These are phyloP conservation scores for Ailurus styani DNA, from an alignment of 2,113 vertebrate species.

Conservation along the genomic window DNA sequence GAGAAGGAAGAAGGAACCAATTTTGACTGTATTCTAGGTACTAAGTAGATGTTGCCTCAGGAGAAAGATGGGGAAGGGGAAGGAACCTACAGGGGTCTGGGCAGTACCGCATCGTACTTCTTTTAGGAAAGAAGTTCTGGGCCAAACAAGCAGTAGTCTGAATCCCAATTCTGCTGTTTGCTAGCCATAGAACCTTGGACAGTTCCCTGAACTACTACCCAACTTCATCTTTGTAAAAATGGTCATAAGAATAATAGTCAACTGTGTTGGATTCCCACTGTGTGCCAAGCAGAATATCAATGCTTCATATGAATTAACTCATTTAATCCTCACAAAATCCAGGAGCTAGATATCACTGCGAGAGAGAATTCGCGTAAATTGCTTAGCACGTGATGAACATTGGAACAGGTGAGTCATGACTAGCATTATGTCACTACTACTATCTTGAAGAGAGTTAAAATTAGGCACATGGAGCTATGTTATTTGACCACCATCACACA, in stretches of 20 bases:
- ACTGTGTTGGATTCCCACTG: neutral
- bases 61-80: neutral
- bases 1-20: neutral
- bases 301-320: neutral
- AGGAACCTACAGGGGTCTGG: neutral
- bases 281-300: neutral
- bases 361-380: neutral
- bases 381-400: neutral
- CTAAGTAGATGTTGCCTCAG: neutral
- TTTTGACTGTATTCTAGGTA: neutral
- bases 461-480: neutral
- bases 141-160: neutral
- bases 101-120: accelerated
- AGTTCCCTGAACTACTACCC: neutral
- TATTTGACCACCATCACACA: neutral
- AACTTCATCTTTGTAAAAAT: neutral
- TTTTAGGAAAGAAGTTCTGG: neutral
- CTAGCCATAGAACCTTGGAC: neutral
- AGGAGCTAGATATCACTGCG: neutral
- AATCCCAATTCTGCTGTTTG: neutral
- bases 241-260: neutral
- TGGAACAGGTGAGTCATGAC: neutral
- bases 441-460: neutral
- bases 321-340: neutral
- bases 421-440: neutral